A percentile compares a stretch with the other conserved stretches of the same genome.
Evolutionary conservation across 2,797 vertebrate species (phyloP).

Genomic region (Emys orbicularis): DNA sequence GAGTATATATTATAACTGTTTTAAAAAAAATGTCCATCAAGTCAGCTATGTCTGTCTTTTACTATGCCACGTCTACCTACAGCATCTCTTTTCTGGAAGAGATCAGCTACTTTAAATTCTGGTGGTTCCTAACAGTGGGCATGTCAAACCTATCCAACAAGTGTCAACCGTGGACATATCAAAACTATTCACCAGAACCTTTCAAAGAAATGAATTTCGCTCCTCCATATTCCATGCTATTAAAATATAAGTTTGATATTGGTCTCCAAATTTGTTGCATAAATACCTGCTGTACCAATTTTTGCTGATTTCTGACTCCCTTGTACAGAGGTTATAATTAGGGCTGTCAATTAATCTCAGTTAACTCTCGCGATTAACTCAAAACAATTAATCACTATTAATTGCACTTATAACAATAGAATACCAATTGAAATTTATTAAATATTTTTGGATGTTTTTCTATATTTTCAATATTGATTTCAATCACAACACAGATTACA

Average conservation of each 20-base stretch:
- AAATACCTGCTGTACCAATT: background rate
- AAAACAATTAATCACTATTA: no score
- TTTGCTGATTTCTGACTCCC: background rate
- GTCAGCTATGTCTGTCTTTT: background rate
- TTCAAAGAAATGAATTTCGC: background rate
- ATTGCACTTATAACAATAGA: no score
- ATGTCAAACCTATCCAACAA: background rate
- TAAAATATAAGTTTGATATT: background rate
- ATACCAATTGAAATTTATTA: no score
- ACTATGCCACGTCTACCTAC: background rate
- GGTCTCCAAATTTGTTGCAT: background rate
- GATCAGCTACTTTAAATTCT: background rate
- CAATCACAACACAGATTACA: no score
- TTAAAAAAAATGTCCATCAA: background rate
- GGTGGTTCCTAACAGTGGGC: background rate
- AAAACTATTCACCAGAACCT: background rate
- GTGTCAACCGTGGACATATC: background rate
- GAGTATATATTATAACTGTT: slow-evolving; percentile 11
- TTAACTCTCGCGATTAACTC: no score
- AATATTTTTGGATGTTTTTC: no score
- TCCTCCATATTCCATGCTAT: background rate
- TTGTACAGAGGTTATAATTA: background rate
- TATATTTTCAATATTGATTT: no score
- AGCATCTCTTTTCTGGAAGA: background rate
- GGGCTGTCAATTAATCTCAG: no score